Evolutionary conservation across 2,113 vertebrate genomes (phyloP).

Genomic region (Phyllopteryx taeniolatus): DNA sequence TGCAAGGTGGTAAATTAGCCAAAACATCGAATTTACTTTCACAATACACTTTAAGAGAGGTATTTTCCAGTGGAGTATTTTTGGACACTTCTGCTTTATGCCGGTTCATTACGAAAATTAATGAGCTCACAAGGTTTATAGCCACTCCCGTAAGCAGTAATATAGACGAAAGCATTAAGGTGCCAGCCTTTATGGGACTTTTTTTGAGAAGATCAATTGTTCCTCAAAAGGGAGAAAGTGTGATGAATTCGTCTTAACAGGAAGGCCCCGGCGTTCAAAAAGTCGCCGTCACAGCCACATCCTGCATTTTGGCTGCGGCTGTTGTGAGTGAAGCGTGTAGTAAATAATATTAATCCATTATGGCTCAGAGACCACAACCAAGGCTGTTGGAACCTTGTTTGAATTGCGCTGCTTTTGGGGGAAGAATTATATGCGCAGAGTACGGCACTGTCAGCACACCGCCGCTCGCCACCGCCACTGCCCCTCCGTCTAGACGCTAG

Average conservation of each 20-base stretch:
- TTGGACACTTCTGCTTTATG: neutral
- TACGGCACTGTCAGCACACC: slow-evolving; percentile 67
- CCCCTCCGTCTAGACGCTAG: slow-evolving; percentile 69
- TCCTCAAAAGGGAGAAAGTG: neutral
- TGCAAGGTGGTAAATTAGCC: neutral
- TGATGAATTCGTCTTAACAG: slow-evolving; percentile 2
- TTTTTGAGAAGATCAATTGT: slow-evolving; percentile 3
- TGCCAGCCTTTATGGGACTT: neutral
- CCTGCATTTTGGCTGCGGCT: slow-evolving; percentile 50
- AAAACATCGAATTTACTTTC: neutral
- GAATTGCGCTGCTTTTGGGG: slow-evolving; percentile 56
- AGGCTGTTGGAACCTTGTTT: slow-evolving; percentile 57
- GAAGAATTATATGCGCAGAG: slow-evolving; percentile 59
- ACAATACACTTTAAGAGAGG: slow-evolving; percentile 6
- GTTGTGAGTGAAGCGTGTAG: slow-evolving; percentile 44
- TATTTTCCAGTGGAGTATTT: slow-evolving; percentile 4
- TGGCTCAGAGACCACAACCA: slow-evolving; percentile 44
- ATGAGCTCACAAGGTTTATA: slow-evolving; percentile 11
- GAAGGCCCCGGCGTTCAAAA: neutral
- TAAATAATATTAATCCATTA: slow-evolving; percentile 63
- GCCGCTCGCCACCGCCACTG: slow-evolving; percentile 60
- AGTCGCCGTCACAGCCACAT: slow-evolving; percentile 51
- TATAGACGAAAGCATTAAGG: slow-evolving; percentile 4
- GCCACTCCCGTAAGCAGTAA: neutral
- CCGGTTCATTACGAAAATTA: slow-evolving; percentile 2